Conservation (phyloP, 2,888 invertebrate genomes). For the Pristionchus fissidentatus region DNA sequence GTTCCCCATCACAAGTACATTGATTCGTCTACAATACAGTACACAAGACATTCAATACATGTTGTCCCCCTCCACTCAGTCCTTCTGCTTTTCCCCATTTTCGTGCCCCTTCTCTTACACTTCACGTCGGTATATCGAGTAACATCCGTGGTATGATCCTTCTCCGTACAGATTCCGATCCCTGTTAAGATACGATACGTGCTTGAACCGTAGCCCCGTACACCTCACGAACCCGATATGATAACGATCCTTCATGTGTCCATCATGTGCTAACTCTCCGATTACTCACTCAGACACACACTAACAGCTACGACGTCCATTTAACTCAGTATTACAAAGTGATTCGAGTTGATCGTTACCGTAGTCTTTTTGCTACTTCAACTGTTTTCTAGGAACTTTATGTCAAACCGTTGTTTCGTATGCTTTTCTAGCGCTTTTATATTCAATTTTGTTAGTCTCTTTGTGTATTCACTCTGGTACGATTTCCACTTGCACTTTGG, state of each 20-base stretch:
- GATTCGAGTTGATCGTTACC: conserved; percentile 23
- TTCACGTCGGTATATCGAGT: conserved; percentile 33
- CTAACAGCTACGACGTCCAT: neutral
- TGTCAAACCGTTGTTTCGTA: conserved; percentile 30
- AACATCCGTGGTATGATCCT: conserved; percentile 4
- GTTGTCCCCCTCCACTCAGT: too few relatives aligned
- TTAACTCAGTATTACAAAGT: conserved; percentile 29
- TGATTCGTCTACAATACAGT: conserved; percentile 39
- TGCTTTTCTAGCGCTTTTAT: conserved; percentile 42
- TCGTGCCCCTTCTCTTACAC: conserved; percentile 34
- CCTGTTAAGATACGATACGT: conserved; percentile 5
- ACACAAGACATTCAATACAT: conserved; percentile 34
- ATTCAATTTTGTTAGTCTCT: conserved; percentile 19
- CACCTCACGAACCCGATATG: conserved; percentile 20
- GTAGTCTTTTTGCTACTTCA: conserved; percentile 19
- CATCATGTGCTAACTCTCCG: conserved; percentile 13
- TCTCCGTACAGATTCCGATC: conserved; percentile 41
- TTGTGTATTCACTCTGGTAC: conserved; percentile 30
- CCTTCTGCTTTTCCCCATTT: conserved; percentile 5
- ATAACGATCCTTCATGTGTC: conserved; percentile 32
- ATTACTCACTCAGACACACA: conserved; percentile 9
- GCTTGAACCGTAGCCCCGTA: conserved; percentile 37
- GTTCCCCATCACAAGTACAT: conserved; percentile 25
- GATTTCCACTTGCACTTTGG: conserved; percentile 34
- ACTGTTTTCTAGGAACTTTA: conserved; percentile 33